Percentiles rank a stretch among this genome's conserved stretches.
phyloP scores from a whole-genome alignment of 2,113 vertebrate species.

The Microtus oregoni region DNA sequence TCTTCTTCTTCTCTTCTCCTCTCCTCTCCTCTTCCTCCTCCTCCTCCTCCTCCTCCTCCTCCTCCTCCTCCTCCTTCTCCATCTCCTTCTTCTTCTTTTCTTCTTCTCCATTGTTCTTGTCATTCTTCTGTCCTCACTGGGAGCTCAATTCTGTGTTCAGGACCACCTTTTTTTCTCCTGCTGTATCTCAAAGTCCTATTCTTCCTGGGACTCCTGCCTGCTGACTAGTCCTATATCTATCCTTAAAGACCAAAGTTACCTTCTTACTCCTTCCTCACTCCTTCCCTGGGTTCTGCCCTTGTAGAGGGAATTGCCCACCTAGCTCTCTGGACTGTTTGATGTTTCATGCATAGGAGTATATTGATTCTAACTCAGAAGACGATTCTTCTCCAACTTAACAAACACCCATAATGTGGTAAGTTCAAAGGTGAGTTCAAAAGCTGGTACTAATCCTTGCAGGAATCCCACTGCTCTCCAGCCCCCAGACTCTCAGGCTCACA shows the following conservation, averaged over 20 bases:
- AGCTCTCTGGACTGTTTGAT: neutral
- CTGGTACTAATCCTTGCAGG: no score
- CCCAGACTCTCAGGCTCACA: neutral
- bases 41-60: no score
- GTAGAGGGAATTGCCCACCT: neutral
- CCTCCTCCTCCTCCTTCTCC: no score
- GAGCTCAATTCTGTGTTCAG: neutral
- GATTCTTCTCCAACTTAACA: neutral
- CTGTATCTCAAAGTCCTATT: neutral
- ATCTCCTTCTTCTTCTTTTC: no score
- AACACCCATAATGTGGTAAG: neutral
- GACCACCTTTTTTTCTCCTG: neutral
- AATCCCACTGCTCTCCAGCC: neutral
- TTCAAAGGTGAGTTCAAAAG: neutral
- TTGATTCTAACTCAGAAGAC: neutral
- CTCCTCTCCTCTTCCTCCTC: fast-evolving
- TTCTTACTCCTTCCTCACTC: neutral
- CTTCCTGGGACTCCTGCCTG: neutral
- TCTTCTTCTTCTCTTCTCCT: no score
- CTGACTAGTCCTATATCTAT: neutral
- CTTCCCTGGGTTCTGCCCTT: neutral
- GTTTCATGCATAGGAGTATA: neutral
- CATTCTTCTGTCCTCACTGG: fast-evolving
- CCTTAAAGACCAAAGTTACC: no score
- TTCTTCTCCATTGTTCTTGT: neutral